Evolutionary conservation across 53 echinoderm and acorn worm species (phyloP).

Genomic region (Zoroaster sp.): DNA sequence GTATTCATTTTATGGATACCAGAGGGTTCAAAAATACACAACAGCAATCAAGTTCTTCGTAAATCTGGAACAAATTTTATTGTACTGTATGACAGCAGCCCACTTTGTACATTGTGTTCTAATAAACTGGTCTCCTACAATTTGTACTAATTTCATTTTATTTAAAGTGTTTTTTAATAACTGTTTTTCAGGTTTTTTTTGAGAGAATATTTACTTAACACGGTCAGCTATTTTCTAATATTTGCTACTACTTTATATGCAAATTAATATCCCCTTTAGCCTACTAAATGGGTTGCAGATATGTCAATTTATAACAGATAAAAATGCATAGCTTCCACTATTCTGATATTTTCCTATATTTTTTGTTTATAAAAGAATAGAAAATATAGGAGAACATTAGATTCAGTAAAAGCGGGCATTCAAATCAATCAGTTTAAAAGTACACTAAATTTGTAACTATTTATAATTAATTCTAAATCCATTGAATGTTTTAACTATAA

Average conservation of each 20-base stretch:
- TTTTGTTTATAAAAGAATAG: not conserved
- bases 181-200: not conserved
- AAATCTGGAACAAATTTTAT: slow-evolving; percentile 6
- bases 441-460: not conserved
- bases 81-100: slow-evolving; percentile 22
- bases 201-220: not conserved
- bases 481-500: too few relatives aligned
- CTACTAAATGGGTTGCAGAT: not conserved
- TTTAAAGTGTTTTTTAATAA: not conserved
- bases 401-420: not conserved
- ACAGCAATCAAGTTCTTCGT: not conserved
- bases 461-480: too few relatives aligned
- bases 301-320: not conserved
- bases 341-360: not conserved
- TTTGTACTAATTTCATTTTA: not conserved
- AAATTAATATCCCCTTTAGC: not conserved
- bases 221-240: not conserved
- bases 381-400: not conserved
- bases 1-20: too few relatives aligned
- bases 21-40: not conserved
- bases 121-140: slow-evolving; percentile 14
- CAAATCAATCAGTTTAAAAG: not conserved
- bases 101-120: slow-evolving; percentile 39
- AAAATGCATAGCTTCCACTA: not conserved
- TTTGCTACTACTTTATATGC: not conserved